Base-by-base conservation (phyloP, 2,888 invertebrate genomes). In the Trachelus iudaicus region DNA sequence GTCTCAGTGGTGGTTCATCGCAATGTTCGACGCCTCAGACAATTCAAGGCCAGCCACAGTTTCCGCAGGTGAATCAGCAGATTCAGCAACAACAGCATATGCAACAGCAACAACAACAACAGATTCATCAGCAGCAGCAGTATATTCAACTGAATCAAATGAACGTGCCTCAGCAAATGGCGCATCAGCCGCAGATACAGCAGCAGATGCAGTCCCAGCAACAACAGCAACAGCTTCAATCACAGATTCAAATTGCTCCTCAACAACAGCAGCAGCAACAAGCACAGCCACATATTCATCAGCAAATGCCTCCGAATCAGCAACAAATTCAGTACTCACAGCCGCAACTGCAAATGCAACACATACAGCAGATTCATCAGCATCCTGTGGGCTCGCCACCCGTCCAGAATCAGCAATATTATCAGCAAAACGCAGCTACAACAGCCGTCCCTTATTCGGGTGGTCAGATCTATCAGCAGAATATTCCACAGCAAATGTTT, bases 111-210 rank as follows among this genome's bases (percentile, higher is more conserved):
- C 31, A 93, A 77, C 93, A 93, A 83, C 93, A 93, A 83, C 86
- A 92, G 69, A 92, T 93, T 77, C 89, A 93, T 30, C 93, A 94
- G 78, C 92, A 92, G 30, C 94, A 92, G 73, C 92, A 94, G 83
- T 92, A 93, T 68, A 92, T 94, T 76, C 92, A 91, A 79, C 84
- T 90, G 73, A 94, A 94, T 83, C 94, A 94, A 83, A 93, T 93
- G 85, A 93, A 93, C 76, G 89, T 94, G 69, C 92, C 93, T 0
- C 91, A 93, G 73, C 89, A 93, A 40, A 92, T 94, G 1, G 92
- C 93, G 77, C 93, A 93, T 81, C 92, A 92, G 81, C 93, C 92
- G 79, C 88, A 93, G 11, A 92, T 93, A 88, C 93, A 93, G 0
- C 93, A 93, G 79, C 94, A 93, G n/a, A 81, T 86, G 34, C 86